Conservation (phyloP, 92 coral and sea anemone species). For the Diadumene lineata region DNA sequence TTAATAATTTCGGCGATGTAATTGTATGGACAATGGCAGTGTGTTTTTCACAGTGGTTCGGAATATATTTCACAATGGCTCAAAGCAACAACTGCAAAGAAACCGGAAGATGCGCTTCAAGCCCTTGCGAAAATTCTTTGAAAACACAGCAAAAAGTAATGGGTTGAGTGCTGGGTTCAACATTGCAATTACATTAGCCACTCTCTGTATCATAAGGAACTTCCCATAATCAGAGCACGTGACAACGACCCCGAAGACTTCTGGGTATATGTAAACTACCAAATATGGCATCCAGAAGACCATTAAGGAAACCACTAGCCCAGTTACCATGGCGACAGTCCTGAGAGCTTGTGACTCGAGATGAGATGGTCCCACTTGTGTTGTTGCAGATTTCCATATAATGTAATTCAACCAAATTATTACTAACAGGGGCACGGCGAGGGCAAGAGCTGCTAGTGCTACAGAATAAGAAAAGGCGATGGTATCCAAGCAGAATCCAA, state of each 20-base stretch:
- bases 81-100: constrained; percentile 18
- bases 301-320: constrained; percentile 29
- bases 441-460: constrained; percentile 27
- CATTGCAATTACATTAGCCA: constrained; percentile 23
- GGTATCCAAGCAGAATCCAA: constrained; percentile 30
- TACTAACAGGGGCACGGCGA: constrained; percentile 32
- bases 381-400: constrained; percentile 30
- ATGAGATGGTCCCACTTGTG: constrained; percentile 40
- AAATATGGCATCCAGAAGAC: constrained; percentile 50
- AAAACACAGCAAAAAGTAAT: constrained; percentile 13
- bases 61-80: not conserved
- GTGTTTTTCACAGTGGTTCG: no score
- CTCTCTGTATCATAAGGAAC: not conserved
- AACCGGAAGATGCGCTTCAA: constrained; percentile 26
- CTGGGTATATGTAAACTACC: constrained; percentile 12
- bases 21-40: no score
- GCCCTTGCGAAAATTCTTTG: constrained; percentile 36
- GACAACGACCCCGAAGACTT: not conserved
- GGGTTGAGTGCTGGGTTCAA: constrained; percentile 36
- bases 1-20: no score
- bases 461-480: constrained; percentile 23
- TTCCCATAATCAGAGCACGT: constrained; percentile 10
- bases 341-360: constrained; percentile 5
- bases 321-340: constrained; percentile 19
- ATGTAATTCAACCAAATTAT: constrained; percentile 20